Percentiles rank a stretch among this genome's conserved stretches.
phyloP scores from a whole-genome alignment of 1,140 invertebrate genomes.

The Batillaria attramentaria region DNA sequence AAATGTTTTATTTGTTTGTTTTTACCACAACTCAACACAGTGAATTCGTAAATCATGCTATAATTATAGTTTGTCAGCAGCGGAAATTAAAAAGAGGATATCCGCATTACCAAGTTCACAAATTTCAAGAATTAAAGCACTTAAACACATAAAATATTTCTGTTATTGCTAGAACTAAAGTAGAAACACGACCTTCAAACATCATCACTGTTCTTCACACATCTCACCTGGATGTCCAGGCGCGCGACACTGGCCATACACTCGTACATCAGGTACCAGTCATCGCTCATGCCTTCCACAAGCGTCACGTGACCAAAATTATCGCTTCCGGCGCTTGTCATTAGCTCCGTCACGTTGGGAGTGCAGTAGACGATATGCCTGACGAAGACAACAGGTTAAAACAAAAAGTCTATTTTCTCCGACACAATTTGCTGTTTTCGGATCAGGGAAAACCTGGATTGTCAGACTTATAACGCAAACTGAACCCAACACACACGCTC shows the following conservation, averaged over 20 bases:
- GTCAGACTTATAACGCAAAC: too few relatives aligned
- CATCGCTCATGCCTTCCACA: conserved; percentile 20
- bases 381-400: neutral
- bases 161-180: neutral
- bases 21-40: too few relatives aligned
- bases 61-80: neutral
- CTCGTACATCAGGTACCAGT: conserved; percentile 29
- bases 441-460: too few relatives aligned
- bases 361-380: conserved; percentile 12
- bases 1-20: too few relatives aligned
- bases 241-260: conserved; percentile 19
- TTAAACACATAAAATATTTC: neutral
- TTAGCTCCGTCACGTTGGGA: neutral
- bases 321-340: neutral
- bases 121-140: neutral
- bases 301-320: conserved; percentile 11
- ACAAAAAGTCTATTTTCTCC: neutral
- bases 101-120: too few relatives aligned
- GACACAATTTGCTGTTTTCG: too few relatives aligned
- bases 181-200: neutral
- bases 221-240: conserved; percentile 22
- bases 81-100: too few relatives aligned
- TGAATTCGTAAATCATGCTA: too few relatives aligned
- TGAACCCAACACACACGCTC: too few relatives aligned
- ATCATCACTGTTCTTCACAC: neutral